Conservation (phyloP, 2,113 vertebrate genomes). For the Triplophysa dalaica region DNA sequence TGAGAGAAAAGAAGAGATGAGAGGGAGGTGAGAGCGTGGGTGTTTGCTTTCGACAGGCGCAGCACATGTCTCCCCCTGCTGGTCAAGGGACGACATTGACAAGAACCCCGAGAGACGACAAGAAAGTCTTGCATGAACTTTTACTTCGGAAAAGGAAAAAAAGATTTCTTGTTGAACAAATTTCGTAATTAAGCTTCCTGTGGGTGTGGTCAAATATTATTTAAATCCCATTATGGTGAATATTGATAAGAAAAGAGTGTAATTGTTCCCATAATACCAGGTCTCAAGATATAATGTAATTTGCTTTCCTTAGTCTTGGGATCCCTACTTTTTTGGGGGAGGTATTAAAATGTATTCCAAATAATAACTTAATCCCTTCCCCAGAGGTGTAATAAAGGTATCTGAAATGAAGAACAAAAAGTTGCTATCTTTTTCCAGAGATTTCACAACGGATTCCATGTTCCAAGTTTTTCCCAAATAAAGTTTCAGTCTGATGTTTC, state of each 20-base stretch:
- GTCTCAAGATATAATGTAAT: not conserved
- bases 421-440: too few relatives aligned
- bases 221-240: too few relatives aligned
- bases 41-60: not conserved
- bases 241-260: too few relatives aligned
- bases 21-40: constrained; percentile 4
- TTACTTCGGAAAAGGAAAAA: too few relatives aligned
- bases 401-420: too few relatives aligned
- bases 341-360: not conserved
- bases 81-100: not conserved
- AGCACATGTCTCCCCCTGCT: constrained; percentile 56
- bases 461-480: too few relatives aligned
- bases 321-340: not conserved
- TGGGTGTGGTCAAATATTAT: too few relatives aligned
- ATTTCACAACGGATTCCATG: too few relatives aligned
- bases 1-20: constrained; percentile 14
- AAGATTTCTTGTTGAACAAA: too few relatives aligned
- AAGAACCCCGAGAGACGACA: not conserved
- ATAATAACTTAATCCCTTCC: constrained; percentile 17
- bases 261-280: not conserved
- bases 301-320: not conserved
- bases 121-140: not conserved
- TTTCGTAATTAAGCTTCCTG: too few relatives aligned
- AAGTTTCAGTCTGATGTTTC: too few relatives aligned
- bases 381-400: not conserved